A percentile compares a stretch with the other conserved stretches of the same genome.
Conservation (phyloP, 2,113 vertebrate species). For the Calyptommatus sinebrachiatus region DNA sequence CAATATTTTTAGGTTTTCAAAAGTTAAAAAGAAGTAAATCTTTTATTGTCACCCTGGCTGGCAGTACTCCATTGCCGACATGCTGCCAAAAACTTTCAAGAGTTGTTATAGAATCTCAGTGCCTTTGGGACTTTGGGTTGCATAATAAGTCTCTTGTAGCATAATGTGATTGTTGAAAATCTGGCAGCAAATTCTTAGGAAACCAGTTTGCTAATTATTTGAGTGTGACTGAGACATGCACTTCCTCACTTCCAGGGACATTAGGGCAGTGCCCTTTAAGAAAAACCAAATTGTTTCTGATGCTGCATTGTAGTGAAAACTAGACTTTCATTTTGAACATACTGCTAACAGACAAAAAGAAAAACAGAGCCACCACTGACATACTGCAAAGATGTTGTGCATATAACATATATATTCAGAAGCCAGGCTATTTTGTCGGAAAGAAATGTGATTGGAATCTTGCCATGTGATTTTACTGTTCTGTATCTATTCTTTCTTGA, state of each 20-base stretch:
- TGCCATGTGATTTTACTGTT: not conserved
- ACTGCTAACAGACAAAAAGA: slow-evolving; percentile 5
- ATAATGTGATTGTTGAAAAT: slow-evolving; percentile 1
- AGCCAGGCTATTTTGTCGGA: not conserved
- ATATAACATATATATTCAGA: slow-evolving; percentile 2
- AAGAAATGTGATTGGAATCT: not conserved
- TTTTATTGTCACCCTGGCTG: slow-evolving; percentile 35
- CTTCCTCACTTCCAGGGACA: slow-evolving; percentile 24
- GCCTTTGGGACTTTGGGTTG: slow-evolving; percentile 10
- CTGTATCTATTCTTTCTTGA: not conserved
- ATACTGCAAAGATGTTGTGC: slow-evolving; percentile 10
- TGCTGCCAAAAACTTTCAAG: slow-evolving; percentile 52
- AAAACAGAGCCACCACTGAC: not conserved
- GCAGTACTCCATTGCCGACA: slow-evolving; percentile 37
- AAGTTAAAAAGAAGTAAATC: slow-evolving; percentile 24
- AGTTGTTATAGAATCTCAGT: slow-evolving; percentile 29
- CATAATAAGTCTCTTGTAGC: slow-evolving; percentile 29
- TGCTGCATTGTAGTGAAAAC: not conserved
- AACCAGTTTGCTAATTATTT: slow-evolving; percentile 32
- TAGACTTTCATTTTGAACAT: not conserved
- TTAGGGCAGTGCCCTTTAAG: slow-evolving; percentile 27
- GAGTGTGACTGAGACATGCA: slow-evolving; percentile 4
- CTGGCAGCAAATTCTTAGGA: slow-evolving; percentile 19
- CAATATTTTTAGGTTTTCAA: slow-evolving; percentile 40
- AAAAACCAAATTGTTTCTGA: not conserved